These are phyloP conservation scores for Lymantria dispar DNA, from an alignment of 2,888 invertebrate species.

Conservation along the genomic window DNA sequence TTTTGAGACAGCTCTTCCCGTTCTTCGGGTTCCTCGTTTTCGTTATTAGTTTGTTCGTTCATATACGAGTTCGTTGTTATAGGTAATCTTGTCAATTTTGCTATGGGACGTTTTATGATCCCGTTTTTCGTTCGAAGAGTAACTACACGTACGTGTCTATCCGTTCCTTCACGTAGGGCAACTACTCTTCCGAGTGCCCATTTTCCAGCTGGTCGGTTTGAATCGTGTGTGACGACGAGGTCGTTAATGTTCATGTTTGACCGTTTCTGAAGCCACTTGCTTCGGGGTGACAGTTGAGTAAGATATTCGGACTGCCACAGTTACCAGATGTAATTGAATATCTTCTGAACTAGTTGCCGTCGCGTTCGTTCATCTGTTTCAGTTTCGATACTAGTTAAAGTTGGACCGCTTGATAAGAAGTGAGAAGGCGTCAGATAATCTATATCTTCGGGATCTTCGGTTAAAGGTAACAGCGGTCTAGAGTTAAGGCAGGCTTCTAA, in stretches of 20 bases:
- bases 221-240: not conserved
- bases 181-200: not conserved
- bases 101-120: not conserved
- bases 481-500: slow-evolving; percentile 27
- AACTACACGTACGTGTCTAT: not conserved
- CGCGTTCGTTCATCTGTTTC: not conserved
- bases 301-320: slow-evolving; percentile 1
- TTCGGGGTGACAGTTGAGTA: not conserved
- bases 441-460: slow-evolving; percentile 14
- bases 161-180: not conserved
- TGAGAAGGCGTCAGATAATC: not conserved
- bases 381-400: not conserved
- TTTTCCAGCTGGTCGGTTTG: slow-evolving; percentile 2
- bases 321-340: not conserved
- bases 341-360: slow-evolving; percentile 1
- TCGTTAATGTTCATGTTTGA: not conserved
- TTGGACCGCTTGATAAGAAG: not conserved
- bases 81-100: not conserved
- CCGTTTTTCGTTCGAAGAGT: slow-evolving; percentile 2
- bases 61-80: not conserved
- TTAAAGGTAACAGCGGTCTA: slow-evolving; percentile 22
- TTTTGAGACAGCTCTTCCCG: not conserved
- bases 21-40: not conserved
- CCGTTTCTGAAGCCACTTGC: not conserved
- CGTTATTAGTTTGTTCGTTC: not conserved